A percentile compares a stretch with the other conserved stretches of the same genome.
Evolutionary conservation across 2,888 invertebrate species (phyloP).

Genomic region (Zelleria hepariella): DNA sequence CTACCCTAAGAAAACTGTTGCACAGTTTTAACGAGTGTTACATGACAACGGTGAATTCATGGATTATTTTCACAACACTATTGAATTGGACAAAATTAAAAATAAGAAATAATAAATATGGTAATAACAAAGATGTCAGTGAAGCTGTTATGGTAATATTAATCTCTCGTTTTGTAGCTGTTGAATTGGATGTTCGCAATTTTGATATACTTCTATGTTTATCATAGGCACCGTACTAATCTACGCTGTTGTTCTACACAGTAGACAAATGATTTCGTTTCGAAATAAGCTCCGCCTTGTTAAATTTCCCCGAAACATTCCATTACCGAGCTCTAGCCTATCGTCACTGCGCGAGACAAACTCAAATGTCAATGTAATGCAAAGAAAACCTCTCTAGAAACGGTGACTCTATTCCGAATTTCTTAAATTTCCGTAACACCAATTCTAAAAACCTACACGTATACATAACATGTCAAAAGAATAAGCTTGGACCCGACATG

Average conservation of each 20-base stretch:
- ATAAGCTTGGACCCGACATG: conserved; percentile 56
- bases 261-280: conserved; percentile 69
- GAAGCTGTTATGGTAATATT: background rate
- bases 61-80: conserved; percentile 47
- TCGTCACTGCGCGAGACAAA: background rate
- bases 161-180: background rate
- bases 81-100: conserved; percentile 22
- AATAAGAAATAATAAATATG: conserved; percentile 21
- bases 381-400: conserved; percentile 21
- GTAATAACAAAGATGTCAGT: conserved; percentile 11
- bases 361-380: background rate
- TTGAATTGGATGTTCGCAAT: background rate
- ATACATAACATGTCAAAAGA: conserved; percentile 46
- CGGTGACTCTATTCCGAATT: conserved; percentile 63
- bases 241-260: conserved; percentile 66
- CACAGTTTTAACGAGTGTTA: conserved; percentile 48
- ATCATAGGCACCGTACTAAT: conserved; percentile 45
- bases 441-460: conserved; percentile 52
- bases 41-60: conserved; percentile 35
- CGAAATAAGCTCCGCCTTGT: conserved; percentile 62
- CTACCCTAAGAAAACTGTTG: conserved; percentile 56
- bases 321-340: background rate
- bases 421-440: conserved; percentile 25
- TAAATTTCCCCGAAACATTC: conserved; percentile 8
- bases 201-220: background rate